These are phyloP conservation scores for Drosophila repleta DNA, from an alignment of 1,140 invertebrate genomes.

Conservation along the genomic window DNA sequence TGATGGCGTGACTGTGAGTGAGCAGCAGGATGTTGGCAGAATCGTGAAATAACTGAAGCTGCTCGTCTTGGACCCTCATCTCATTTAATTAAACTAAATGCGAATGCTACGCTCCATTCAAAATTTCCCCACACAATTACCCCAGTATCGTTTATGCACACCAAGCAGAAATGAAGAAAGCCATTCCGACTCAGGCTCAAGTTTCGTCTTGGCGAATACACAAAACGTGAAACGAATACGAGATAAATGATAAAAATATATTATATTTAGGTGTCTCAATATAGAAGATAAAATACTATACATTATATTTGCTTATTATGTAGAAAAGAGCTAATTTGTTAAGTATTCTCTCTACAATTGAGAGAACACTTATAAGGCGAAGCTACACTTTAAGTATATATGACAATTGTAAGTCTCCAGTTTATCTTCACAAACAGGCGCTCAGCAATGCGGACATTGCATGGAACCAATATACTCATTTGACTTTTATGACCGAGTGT, in stretches of 20 bases:
- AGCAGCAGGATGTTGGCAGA: conserved; percentile 25
- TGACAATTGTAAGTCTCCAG: too few relatives aligned
- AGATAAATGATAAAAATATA: too few relatives aligned
- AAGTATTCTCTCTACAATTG: too few relatives aligned
- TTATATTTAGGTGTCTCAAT: too few relatives aligned
- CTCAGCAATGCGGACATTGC: too few relatives aligned
- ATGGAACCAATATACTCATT: too few relatives aligned
- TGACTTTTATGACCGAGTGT: background rate
- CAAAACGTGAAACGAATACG: background rate
- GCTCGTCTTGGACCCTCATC: conserved; percentile 43
- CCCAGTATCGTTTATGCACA: conserved; percentile 35
- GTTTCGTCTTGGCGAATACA: conserved; percentile 1
- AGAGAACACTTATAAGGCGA: too few relatives aligned
- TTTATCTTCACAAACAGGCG: too few relatives aligned
- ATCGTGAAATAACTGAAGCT: background rate
- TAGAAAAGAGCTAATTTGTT: too few relatives aligned
- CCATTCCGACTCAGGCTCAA: conserved; percentile 5
- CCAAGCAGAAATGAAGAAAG: conserved; percentile 1
- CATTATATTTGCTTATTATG: too few relatives aligned
- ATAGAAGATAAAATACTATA: too few relatives aligned
- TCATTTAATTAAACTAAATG: conserved; percentile 74
- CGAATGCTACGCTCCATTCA: conserved; percentile 49
- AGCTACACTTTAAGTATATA: too few relatives aligned
- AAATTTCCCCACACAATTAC: conserved; percentile 47
- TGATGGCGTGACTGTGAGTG: conserved; percentile 52